phyloP scores from a whole-genome alignment of 2,797 vertebrate species.

The Enteromius paludinosus region DNA sequence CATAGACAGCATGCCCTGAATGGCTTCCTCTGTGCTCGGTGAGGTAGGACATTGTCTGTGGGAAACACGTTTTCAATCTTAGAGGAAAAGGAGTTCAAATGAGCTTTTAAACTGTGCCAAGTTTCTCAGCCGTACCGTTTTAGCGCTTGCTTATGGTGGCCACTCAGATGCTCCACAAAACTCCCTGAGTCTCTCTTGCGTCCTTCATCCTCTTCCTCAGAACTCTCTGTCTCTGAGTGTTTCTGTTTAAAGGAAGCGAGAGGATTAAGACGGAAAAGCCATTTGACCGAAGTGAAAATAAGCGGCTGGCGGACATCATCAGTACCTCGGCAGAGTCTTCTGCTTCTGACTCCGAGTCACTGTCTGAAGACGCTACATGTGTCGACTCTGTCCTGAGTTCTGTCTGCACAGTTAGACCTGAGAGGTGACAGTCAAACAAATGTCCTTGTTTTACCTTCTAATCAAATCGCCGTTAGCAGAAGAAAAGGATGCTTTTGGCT shows the following conservation, averaged over 20 bases:
- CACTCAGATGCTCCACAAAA: constrained; percentile 80
- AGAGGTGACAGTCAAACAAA: neutral
- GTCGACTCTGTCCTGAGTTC: constrained; percentile 93
- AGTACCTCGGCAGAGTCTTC: constrained; percentile 87
- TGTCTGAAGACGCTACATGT: constrained; percentile 84
- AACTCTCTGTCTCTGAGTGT: constrained; percentile 87
- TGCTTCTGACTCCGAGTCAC: constrained; percentile 88
- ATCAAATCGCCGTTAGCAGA: neutral
- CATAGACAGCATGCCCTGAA: constrained; percentile 98
- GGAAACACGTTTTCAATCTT: neutral
- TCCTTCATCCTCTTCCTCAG: constrained; percentile 77
- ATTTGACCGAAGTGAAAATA: neutral
- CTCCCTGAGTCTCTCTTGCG: constrained; percentile 77
- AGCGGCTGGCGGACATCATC: constrained; percentile 65
- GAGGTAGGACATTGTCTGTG: constrained; percentile 95
- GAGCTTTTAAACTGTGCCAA: neutral
- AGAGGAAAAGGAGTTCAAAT: neutral
- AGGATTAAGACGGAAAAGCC: neutral
- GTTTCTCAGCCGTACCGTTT: constrained; percentile 72
- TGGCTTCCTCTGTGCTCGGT: constrained; percentile 93
- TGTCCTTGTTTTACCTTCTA: neutral
- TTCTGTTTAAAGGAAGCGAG: constrained; percentile 41
- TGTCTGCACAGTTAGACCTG: constrained; percentile 61
- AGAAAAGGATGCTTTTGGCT: neutral
- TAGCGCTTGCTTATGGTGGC: constrained; percentile 77